phyloP scores from a whole-genome alignment of 2,888 invertebrate species.

The Encarsia formosa region DNA sequence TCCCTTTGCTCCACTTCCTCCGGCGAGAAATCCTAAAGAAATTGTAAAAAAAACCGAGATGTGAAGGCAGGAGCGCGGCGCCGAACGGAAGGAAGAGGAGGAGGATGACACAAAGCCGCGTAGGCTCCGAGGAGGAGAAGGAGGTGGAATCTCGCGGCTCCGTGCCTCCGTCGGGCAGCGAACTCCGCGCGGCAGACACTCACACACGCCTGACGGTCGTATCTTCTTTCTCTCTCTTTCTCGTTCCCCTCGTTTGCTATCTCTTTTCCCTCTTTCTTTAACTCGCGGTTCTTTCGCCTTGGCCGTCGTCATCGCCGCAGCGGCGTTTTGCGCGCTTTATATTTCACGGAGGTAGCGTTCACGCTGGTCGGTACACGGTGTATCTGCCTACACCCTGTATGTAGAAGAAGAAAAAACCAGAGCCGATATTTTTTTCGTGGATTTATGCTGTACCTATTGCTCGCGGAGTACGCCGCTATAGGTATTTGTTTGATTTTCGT shows the following conservation, averaged over 20 bases:
- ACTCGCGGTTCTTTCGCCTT: neutral
- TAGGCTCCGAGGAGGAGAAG: constrained; percentile 9
- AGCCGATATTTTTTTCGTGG: too few species aligned
- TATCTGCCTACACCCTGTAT: neutral
- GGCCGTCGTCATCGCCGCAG: neutral
- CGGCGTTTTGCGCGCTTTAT: constrained; percentile 24
- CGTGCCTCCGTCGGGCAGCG: constrained; percentile 20
- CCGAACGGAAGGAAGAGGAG: constrained; percentile 1
- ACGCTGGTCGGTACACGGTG: too few species aligned
- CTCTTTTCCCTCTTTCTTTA: constrained; percentile 13
- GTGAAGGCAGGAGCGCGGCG: neutral
- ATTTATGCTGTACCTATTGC: too few species aligned
- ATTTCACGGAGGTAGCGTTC: too few species aligned
- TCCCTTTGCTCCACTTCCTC: too few species aligned
- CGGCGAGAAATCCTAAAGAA: neutral
- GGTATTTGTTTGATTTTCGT: too few species aligned
- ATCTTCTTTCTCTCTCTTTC: constrained; percentile 7
- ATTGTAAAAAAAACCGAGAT: neutral
- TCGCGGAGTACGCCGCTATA: too few species aligned
- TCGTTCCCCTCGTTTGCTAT: constrained; percentile 20
- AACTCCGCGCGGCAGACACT: constrained; percentile 11
- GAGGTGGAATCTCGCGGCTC: too few species aligned
- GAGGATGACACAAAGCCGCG: constrained; percentile 12
- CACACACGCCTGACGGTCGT: neutral
- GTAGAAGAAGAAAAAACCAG: too few species aligned